A percentile compares a stretch with the other conserved stretches of the same genome.
Conservation (phyloP, 2,113 vertebrate species). For the Pollimyrus isidori region DNA sequence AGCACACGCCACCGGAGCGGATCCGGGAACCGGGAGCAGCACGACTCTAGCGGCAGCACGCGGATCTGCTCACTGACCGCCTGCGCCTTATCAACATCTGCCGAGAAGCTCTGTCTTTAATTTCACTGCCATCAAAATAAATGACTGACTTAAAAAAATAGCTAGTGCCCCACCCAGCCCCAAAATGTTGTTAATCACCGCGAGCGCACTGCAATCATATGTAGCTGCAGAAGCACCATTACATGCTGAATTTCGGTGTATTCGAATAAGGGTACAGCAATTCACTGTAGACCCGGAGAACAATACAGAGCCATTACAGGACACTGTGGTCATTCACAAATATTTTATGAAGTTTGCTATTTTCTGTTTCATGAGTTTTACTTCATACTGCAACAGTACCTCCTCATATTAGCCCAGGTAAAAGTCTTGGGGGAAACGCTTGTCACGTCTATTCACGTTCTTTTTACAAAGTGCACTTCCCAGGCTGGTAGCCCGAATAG, state of each 20-base stretch:
- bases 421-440: neutral
- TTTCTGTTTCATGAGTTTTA: neutral
- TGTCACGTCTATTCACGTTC: neutral
- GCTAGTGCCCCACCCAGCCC: neutral
- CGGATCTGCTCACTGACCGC: neutral
- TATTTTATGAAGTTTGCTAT: neutral
- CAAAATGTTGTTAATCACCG: neutral
- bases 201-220: neutral
- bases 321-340: neutral
- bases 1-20: neutral
- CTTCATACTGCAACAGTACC: neutral
- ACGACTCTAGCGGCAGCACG: neutral
- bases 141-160: neutral
- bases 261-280: neutral
- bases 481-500: neutral
- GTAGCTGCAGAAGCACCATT: neutral
- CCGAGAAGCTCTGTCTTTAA: neutral
- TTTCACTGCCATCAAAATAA: neutral
- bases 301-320: neutral
- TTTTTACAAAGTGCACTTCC: neutral
- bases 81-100: neutral
- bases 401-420: neutral
- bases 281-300: neutral
- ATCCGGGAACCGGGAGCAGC: neutral
- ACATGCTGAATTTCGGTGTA: neutral